Evolutionary conservation across 2,797 vertebrate species (phyloP).

Genomic region (Furcifer pardalis): DNA sequence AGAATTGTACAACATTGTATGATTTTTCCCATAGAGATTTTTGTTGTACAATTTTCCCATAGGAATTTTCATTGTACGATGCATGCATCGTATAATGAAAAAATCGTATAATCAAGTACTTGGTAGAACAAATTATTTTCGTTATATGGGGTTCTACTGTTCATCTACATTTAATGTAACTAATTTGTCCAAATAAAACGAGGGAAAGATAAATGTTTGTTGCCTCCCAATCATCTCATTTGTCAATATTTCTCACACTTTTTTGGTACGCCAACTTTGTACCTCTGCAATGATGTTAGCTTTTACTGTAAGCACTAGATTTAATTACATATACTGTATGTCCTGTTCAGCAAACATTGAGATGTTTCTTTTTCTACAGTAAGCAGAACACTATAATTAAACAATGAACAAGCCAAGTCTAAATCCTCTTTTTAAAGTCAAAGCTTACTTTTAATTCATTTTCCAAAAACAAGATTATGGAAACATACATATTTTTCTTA

Average conservation of each 20-base stretch:
- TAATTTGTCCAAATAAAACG: conserved; percentile 32
- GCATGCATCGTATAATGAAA: too few relatives aligned
- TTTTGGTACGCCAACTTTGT: conserved; percentile 55
- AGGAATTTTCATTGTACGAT: too few relatives aligned
- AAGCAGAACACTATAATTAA: conserved; percentile 50
- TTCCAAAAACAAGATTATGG: conserved; percentile 39
- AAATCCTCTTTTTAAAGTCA: conserved; percentile 25
- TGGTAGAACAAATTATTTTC: too few relatives aligned
- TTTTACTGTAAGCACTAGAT: conserved; percentile 57
- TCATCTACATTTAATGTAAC: not conserved
- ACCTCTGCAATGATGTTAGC: conserved; percentile 48
- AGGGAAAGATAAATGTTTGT: conserved; percentile 77
- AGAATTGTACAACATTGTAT: too few relatives aligned
- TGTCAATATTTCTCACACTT: conserved; percentile 50
- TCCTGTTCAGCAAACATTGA: conserved; percentile 49
- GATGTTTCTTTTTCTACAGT: conserved; percentile 17
- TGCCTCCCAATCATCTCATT: conserved; percentile 68
- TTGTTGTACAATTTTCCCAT: too few relatives aligned
- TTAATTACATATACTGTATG: conserved; percentile 43
- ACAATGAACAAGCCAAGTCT: conserved; percentile 35
- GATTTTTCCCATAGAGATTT: too few relatives aligned
- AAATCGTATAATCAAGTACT: too few relatives aligned
- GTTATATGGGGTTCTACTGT: too few relatives aligned
- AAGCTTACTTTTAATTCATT: conserved; percentile 42
- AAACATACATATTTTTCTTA: conserved; percentile 12